A percentile compares a stretch with the other conserved stretches of the same genome.
Evolutionary conservation across 1,140 invertebrate genomes (phyloP).

Genomic region (Drosophila busckii): DNA sequence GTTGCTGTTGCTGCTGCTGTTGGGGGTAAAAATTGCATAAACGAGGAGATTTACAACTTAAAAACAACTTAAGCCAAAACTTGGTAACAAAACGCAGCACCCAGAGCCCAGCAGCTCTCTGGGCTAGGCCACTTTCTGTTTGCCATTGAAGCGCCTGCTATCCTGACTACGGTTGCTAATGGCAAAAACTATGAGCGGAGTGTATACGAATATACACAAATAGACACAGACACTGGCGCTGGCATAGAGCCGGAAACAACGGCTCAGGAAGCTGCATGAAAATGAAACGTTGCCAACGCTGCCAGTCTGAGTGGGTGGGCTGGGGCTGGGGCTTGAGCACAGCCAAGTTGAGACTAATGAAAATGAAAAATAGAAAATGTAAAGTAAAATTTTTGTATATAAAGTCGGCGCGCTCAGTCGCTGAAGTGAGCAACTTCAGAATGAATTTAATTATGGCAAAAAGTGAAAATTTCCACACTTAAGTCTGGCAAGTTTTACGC

Average conservation of each 20-base stretch:
- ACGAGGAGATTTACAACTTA: constrained; percentile 73
- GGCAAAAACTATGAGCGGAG: constrained; percentile 49
- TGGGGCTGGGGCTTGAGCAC: background rate
- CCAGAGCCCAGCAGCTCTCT: constrained; percentile 3
- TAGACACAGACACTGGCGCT: constrained; percentile 56
- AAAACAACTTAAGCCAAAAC: constrained; percentile 75
- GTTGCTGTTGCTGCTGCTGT: background rate
- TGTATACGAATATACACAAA: too few relatives aligned
- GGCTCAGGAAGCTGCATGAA: constrained; percentile 73
- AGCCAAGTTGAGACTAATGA: constrained; percentile 57
- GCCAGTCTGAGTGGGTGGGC: background rate
- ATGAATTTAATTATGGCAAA: constrained; percentile 76
- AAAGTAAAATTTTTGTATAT: constrained; percentile 55
- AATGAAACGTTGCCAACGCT: constrained; percentile 60
- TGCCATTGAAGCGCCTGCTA: background rate
- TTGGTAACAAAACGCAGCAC: constrained; percentile 52
- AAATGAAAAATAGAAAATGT: constrained; percentile 75
- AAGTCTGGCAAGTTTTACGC: constrained; percentile 64
- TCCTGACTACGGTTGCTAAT: constrained; percentile 48
- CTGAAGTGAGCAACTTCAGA: constrained; percentile 58
- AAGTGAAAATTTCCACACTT: constrained; percentile 77
- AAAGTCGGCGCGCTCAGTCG: constrained; percentile 28
- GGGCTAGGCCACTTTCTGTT: constrained; percentile 35
- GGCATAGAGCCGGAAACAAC: constrained; percentile 67
- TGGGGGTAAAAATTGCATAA: constrained; percentile 45